phyloP scores from a whole-genome alignment of 1,140 invertebrate genomes.

The Maniola jurtina region DNA sequence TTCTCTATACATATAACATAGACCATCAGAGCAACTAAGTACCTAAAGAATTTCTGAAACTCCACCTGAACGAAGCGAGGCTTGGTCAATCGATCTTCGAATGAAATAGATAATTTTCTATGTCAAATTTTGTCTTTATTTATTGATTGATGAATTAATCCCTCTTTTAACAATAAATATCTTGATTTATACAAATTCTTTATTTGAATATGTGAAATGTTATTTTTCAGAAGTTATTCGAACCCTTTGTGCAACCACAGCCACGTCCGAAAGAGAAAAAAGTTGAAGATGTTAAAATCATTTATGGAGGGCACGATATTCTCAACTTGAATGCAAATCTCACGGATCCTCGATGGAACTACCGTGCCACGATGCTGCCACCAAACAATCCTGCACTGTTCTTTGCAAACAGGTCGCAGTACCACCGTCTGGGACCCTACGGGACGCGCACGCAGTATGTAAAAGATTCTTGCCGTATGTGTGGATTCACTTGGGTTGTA shows the following conservation, averaged over 20 bases:
- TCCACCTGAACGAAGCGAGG: too few species aligned
- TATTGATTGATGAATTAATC: too few species aligned
- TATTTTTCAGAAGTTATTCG: conserved; percentile 69
- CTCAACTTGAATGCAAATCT: conserved; percentile 73
- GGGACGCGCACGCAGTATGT: conserved; percentile 73
- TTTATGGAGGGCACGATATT: conserved; percentile 68
- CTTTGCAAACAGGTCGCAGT: conserved; percentile 77
- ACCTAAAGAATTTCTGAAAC: too few species aligned
- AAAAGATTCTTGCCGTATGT: conserved; percentile 67
- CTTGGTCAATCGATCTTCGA: too few species aligned
- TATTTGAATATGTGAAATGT: background rate
- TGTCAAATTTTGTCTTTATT: too few species aligned
- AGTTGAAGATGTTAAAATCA: conserved; percentile 62
- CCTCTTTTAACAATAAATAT: too few species aligned
- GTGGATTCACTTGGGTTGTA: conserved; percentile 70
- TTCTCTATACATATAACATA: too few species aligned
- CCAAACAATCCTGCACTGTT: conserved; percentile 73
- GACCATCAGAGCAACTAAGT: too few species aligned
- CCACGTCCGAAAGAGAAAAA: conserved; percentile 63
- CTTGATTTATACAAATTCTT: too few species aligned
- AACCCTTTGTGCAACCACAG: conserved; percentile 65
- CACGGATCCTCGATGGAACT: conserved; percentile 67
- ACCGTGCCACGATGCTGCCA: conserved; percentile 68
- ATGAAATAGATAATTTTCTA: too few species aligned
- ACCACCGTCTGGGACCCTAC: conserved; percentile 71